These are phyloP conservation scores for Eupleurogrammus muticus DNA, from an alignment of 2,797 vertebrate species.

Conservation along the genomic window DNA sequence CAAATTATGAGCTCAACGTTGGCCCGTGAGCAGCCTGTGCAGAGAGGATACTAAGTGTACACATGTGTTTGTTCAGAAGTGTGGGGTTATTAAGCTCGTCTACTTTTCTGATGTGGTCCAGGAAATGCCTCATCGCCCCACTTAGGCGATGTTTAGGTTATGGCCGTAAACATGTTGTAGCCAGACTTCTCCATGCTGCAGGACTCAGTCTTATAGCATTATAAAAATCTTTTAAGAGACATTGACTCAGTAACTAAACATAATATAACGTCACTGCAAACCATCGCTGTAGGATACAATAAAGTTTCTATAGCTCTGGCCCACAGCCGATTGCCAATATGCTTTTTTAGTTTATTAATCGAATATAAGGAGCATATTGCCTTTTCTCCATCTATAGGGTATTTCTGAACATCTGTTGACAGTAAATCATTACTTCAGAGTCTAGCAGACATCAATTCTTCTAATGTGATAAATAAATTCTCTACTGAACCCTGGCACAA, in stretches of 20 bases:
- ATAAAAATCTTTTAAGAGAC: constrained; percentile 46
- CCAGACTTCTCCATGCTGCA: constrained; percentile 52
- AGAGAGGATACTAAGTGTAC: constrained; percentile 69
- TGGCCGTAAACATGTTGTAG: constrained; percentile 73
- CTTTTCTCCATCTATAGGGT: constrained; percentile 18
- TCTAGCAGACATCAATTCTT: constrained; percentile 3
- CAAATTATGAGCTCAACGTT: constrained; percentile 84
- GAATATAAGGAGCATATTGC: neutral
- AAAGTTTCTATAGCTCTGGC: constrained; percentile 2
- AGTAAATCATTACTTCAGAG: constrained; percentile 8
- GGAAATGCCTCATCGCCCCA: constrained; percentile 71
- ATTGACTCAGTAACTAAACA: constrained; percentile 44
- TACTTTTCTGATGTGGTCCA: constrained; percentile 78
- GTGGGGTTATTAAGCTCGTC: constrained; percentile 74
- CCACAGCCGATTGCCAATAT: too few relatives aligned
- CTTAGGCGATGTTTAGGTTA: constrained; percentile 72
- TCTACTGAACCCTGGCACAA: constrained; percentile 30
- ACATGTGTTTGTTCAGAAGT: constrained; percentile 77
- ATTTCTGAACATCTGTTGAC: constrained; percentile 15
- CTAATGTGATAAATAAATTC: constrained; percentile 42
- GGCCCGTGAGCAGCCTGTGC: constrained; percentile 59
- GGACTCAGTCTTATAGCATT: constrained; percentile 9
- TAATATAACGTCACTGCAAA: constrained; percentile 48
- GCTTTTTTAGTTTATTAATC: too few relatives aligned
- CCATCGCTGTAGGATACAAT: constrained; percentile 22